Evolutionary conservation across 2,797 vertebrate genomes (phyloP), one percentile per base, ranked within the genome.

Genomic region (Poeciliopsis turneri): DNA sequence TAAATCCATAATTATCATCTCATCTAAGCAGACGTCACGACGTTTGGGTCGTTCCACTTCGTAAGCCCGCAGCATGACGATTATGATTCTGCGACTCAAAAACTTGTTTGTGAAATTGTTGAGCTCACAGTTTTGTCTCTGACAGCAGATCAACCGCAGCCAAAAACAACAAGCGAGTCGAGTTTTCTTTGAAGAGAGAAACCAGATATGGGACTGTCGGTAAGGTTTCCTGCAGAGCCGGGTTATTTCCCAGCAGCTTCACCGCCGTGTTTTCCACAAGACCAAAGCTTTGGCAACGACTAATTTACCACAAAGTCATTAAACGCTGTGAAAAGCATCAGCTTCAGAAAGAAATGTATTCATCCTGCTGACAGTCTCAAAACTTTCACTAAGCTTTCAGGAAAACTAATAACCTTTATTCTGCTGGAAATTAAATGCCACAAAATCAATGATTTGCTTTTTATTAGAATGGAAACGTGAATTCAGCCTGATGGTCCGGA

Each of bases 71-170:
- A n/a, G 53, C 53, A 57, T 13, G 53, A 57, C 1, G 75, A 70
- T 77, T 47, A 55, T 85, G 78, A 78, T 69, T 78, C 74, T 61
- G 73, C 89, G 88, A 88, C 76, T 85, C 86, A 87, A n/a, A 41
- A 68, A 46, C 61, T 61, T 23, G 77, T 84, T 86, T 79, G 81
- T 91, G 84, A 76, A 68, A 84, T 85, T 4, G 33, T 72, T 43
- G 64, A 83, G 77, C 57, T 76, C 77, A 82, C 72, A 1, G 51
- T 45, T 53, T 39, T 75, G 46, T 82, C 25, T 41, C 45, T 61
- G 87, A 87, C 81, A 86, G 73, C 79, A 45, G 72, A 0, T 1
- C 36, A 1, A 33, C 28, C 0, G 36, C 47, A 0, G 82, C 86
- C 80, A 74, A 83, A 89, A 79, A 83, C 39, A 88, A 83, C 55